Conservation (phyloP, 2,113 vertebrate genomes). For the Butorides virescens region DNA sequence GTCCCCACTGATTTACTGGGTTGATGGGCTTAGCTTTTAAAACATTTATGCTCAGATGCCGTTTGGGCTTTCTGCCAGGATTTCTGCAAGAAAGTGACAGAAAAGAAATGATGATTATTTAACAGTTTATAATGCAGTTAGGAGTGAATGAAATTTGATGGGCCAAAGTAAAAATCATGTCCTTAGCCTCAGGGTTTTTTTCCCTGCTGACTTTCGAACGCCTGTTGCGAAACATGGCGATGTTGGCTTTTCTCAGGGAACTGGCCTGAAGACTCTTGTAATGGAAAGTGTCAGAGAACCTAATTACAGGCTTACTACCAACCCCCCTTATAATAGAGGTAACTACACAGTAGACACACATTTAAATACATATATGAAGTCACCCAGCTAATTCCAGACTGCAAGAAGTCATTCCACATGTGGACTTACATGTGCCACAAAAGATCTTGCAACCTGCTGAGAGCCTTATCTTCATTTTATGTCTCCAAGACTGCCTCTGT, state of each 20-base stretch:
- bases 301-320: neutral
- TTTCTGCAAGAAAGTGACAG: constrained; percentile 29
- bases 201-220: constrained; percentile 2
- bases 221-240: constrained; percentile 7
- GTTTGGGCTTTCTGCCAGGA: neutral
- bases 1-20: neutral
- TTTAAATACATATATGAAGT: neutral
- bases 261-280: neutral
- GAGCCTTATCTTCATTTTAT: neutral
- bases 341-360: neutral
- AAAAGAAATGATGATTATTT: constrained; percentile 23
- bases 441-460: neutral
- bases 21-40: neutral
- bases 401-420: neutral
- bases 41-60: neutral
- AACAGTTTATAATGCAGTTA: constrained; percentile 21
- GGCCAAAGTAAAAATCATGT: constrained; percentile 3
- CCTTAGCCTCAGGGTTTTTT: neutral
- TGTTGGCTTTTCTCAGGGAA: neutral
- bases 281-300: neutral
- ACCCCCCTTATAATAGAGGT: neutral
- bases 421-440: neutral
- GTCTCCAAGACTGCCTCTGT: neutral
- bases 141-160: constrained; percentile 14
- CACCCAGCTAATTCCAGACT: neutral